These are phyloP conservation scores for Ceratina japonica DNA, from an alignment of 1,140 invertebrate genomes.

Conservation along the genomic window DNA sequence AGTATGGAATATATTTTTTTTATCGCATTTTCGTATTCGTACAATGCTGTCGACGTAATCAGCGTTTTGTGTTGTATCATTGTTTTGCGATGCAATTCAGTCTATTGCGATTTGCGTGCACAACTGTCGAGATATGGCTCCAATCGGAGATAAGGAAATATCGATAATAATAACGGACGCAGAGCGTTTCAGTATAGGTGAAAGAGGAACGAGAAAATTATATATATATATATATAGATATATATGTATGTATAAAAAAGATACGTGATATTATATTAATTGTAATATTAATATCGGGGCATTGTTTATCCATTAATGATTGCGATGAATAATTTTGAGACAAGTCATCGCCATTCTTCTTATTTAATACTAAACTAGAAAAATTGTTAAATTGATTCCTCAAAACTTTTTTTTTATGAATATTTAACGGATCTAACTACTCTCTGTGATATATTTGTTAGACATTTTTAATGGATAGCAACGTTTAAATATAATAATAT, in stretches of 20 bases:
- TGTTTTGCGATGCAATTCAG: background rate
- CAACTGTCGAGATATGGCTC: too few species aligned
- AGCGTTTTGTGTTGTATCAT: background rate
- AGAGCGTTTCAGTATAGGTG: background rate
- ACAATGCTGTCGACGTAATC: background rate
- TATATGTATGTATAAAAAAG: background rate
- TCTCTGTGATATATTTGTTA: constrained; percentile 32
- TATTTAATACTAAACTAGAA: background rate
- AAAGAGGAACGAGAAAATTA: background rate
- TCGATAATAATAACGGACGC: too few species aligned
- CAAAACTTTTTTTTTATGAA: background rate
- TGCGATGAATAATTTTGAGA: background rate
- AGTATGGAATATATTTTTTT: constrained; percentile 12
- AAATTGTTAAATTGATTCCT: background rate
- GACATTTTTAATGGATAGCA: constrained; percentile 8
- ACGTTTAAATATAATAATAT: constrained; percentile 9
- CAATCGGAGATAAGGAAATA: too few species aligned
- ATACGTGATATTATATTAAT: background rate
- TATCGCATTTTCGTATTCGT: background rate
- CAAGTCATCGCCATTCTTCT: too few species aligned
- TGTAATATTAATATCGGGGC: constrained; percentile 11
- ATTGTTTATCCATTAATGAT: constrained; percentile 9
- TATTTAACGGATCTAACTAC: background rate
- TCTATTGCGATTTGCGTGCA: too few species aligned
- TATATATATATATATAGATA: background rate